These are phyloP conservation scores for Arge pagana DNA, from an alignment of 2,888 invertebrate genomes.

Conservation along the genomic window DNA sequence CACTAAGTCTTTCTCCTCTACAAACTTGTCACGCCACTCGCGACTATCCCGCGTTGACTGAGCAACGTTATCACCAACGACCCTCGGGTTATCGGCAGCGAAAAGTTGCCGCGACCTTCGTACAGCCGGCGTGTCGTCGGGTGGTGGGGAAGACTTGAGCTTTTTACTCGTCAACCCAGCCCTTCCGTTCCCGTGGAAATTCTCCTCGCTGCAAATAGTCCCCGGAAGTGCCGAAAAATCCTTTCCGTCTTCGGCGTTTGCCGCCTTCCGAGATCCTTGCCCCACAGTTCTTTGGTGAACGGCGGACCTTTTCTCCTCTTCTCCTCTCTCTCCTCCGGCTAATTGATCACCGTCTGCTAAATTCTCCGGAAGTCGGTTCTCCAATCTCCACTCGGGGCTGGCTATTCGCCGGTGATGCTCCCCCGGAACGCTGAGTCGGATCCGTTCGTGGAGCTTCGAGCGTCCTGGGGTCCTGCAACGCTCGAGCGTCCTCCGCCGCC, in stretches of 20 bases:
- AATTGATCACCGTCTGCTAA: too few species aligned
- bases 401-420: not conserved
- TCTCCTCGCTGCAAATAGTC: not conserved
- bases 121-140: conserved; percentile 32
- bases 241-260: too few species aligned
- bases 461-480: conserved; percentile 10
- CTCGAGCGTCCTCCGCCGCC: too few species aligned
- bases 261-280: too few species aligned
- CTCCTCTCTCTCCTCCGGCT: too few species aligned
- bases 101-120: conserved; percentile 31
- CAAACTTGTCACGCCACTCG: conserved; percentile 18
- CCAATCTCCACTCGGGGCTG: not conserved
- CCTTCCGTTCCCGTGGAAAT: not conserved
- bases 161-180: conserved; percentile 19
- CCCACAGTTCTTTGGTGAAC: too few species aligned
- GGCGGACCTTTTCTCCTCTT: too few species aligned
- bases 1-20: conserved; percentile 5
- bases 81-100: conserved; percentile 30
- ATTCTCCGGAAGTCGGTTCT: too few species aligned
- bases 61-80: conserved; percentile 22
- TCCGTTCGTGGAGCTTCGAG: conserved; percentile 16
- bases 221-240: too few species aligned
- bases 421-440: not conserved
- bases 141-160: conserved; percentile 44
- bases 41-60: conserved; percentile 23